A percentile compares a stretch with the other conserved stretches of the same genome.
phyloP scores from a whole-genome alignment of 2,797 vertebrate genomes.

The Natrix natrix region DNA sequence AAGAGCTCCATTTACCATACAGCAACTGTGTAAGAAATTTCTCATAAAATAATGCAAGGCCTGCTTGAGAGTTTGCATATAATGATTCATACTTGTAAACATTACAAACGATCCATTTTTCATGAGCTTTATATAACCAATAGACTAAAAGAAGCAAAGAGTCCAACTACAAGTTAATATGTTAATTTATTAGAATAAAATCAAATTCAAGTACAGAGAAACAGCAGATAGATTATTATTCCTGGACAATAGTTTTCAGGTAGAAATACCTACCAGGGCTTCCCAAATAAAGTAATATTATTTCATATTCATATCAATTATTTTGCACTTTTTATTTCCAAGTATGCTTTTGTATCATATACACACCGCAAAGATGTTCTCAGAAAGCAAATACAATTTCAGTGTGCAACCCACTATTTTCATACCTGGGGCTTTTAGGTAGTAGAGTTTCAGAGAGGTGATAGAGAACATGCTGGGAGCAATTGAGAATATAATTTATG shows the following conservation, averaged over 20 bases:
- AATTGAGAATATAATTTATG: neutral
- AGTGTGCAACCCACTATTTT: neutral
- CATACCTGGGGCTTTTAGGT: neutral
- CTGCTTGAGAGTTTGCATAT: neutral
- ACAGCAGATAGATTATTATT: neutral
- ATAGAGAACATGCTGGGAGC: neutral
- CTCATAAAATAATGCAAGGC: conserved; percentile 6
- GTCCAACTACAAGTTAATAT: neutral
- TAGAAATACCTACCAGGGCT: neutral
- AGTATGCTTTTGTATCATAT: neutral
- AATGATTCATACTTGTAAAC: neutral
- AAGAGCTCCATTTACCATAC: neutral
- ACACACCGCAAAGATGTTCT: neutral
- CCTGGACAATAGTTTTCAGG: neutral
- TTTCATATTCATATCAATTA: neutral
- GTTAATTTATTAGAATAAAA: neutral
- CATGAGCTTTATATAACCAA: neutral
- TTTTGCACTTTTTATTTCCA: neutral
- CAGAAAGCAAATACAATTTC: neutral
- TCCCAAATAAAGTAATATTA: neutral
- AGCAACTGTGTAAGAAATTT: neutral
- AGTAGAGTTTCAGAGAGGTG: neutral
- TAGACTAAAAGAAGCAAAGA: neutral
- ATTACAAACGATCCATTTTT: neutral
- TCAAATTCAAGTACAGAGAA: neutral